Conservation (phyloP, 2,888 invertebrate species). For the Spilarctia lutea region DNA sequence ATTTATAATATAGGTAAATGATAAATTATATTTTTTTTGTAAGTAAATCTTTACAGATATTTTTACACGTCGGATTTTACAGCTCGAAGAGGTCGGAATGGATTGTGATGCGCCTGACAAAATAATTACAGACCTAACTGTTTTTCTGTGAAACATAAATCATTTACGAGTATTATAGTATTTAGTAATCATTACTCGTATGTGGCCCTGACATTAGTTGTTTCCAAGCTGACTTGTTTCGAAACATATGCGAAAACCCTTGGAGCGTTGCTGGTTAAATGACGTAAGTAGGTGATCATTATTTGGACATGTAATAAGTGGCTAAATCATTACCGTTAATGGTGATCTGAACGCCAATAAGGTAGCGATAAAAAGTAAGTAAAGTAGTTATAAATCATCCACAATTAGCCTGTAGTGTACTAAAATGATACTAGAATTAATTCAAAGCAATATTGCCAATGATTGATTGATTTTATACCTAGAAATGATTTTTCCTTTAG, state of each 20-base stretch:
- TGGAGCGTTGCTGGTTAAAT: background rate
- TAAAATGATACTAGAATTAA: background rate
- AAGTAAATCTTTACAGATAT: too few relatives aligned
- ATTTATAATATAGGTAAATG: too few relatives aligned
- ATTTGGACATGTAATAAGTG: slow-evolving; percentile 8
- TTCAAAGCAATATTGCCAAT: background rate
- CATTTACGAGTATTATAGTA: background rate
- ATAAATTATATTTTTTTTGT: too few relatives aligned
- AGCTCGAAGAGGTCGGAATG: too few relatives aligned
- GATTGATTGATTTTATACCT: too few relatives aligned
- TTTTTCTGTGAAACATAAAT: background rate
- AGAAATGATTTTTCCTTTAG: too few relatives aligned
- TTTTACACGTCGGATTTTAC: too few relatives aligned
- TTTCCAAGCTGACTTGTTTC: background rate
- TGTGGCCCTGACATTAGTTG: background rate
- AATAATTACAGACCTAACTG: background rate
- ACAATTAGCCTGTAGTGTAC: background rate
- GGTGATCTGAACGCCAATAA: slow-evolving; percentile 2
- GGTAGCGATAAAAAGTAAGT: background rate
- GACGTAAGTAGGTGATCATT: slow-evolving; percentile 5
- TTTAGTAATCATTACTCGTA: background rate
- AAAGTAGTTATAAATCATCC: background rate
- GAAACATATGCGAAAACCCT: background rate
- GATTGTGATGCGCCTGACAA: background rate
- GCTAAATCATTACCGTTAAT: slow-evolving; percentile 11